Conservation (phyloP, 37 sponge, comb jelly and placozoan genomes). For the Cladorhizidae sp. region DNA sequence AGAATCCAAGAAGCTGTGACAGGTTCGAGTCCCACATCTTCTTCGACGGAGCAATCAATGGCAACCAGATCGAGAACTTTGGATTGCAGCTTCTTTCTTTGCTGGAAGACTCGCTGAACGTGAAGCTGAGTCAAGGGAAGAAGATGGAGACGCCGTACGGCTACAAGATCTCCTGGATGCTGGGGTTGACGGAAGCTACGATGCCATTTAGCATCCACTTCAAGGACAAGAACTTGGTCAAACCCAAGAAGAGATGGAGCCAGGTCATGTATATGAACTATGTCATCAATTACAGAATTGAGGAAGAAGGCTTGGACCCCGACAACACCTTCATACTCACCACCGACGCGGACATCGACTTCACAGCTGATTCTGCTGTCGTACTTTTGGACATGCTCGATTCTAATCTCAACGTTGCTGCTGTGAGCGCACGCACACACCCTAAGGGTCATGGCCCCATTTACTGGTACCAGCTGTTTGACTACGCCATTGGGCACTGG, state of each 20-base stretch:
- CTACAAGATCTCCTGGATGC: conserved; percentile 51
- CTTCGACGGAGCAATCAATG: conserved; percentile 79
- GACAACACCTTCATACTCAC: conserved; percentile 90
- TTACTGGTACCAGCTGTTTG: conserved; percentile 92
- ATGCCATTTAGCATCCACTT: conserved; percentile 79
- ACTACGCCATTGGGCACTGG: conserved; percentile 91
- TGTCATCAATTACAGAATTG: conserved; percentile 65
- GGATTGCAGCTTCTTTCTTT: conserved; percentile 79
- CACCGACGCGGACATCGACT: conserved; percentile 92
- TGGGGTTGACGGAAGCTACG: neutral
- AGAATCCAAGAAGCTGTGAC: neutral
- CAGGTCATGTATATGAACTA: conserved; percentile 98
- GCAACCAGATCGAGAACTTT: conserved; percentile 59
- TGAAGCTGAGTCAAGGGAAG: conserved; percentile 25
- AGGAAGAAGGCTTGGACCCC: conserved; percentile 7
- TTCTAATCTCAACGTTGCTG: conserved; percentile 76
- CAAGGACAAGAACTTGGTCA: conserved; percentile 77
- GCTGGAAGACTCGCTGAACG: conserved; percentile 56
- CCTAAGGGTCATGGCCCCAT: conserved; percentile 83
- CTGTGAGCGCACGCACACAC: conserved; percentile 87
- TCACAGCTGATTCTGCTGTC: conserved; percentile 73
- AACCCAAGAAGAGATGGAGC: conserved; percentile 90
- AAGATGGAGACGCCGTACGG: conserved; percentile 82
- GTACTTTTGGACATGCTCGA: conserved; percentile 76
- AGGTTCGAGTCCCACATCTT: conserved; percentile 85